Base-by-base conservation (phyloP, 2,797 vertebrate species). In the Gymnothorax reevesii region DNA sequence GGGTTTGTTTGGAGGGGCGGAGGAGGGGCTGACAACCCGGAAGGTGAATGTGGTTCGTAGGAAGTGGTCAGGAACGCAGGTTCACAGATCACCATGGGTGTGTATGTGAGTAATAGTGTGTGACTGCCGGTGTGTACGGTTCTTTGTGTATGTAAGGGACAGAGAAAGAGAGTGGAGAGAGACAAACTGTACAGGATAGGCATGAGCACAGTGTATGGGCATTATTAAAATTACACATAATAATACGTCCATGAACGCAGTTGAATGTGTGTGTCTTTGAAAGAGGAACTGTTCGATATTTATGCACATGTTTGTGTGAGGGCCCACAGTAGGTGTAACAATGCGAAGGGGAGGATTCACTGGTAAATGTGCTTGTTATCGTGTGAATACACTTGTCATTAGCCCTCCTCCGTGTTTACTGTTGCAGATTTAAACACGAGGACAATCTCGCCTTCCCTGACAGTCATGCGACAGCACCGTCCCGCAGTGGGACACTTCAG, bases 291-390 rank as follows among this genome's bases (percentile, higher is more conserved):
- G 33, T 42, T 42, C 2, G 33, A 42, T 42, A 42, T 42, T 42
- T 42, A 42, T 42, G 33, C 2, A 42, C 33, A 42, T 1, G 33
- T 42, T 42, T 42, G 33, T 42, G 33, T 42, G 33, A 42, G 33
- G 33, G 33, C 33, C 33, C 33, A 42, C 33, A 42, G 33, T 42
- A 42, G 33, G 33, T 1, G 33, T 25, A 49, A 57, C 9, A 10
- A 57, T 82, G 52, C 57, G 17, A 25, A 20, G 17, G 49, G 22
- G 59, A 42, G 86, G n/a, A 42, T 86, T 7, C n/a, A 25, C 84
- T 33, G 42, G 6, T 59, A 15, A 83, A 54, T 73, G 60, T 75
- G 15, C 54, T 54, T 87, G 85, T 82, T 49, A 71, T 22, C n/a
- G 54, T 66, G 17, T 84, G 57, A 22, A 27, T 12, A 33, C 9